A percentile compares a stretch with the other conserved stretches of the same genome.
Evolutionary conservation across 2,888 invertebrate genomes (phyloP).

Genomic region (Cheilosia vulpina): DNA sequence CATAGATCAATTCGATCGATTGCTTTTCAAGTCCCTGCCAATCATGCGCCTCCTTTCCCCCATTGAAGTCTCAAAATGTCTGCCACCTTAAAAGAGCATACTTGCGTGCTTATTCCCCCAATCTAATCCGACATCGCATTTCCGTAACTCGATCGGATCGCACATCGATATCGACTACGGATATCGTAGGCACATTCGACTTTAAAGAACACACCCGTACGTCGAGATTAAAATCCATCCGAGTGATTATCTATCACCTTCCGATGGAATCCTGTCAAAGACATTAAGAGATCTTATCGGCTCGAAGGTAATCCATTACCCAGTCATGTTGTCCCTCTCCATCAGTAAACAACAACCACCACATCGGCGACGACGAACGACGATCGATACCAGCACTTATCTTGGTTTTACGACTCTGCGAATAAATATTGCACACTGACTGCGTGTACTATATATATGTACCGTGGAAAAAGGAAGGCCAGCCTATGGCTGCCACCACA

Average conservation of each 20-base stretch:
- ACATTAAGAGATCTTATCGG: slow-evolving; percentile 69
- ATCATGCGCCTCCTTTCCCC: too few species aligned
- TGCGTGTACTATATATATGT: slow-evolving; percentile 22
- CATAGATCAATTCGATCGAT: too few species aligned
- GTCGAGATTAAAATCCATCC: slow-evolving; percentile 42
- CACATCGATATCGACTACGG: background rate
- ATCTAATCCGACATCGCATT: background rate
- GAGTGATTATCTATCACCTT: slow-evolving; percentile 67
- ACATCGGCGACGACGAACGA: background rate
- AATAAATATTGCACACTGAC: slow-evolving; percentile 60
- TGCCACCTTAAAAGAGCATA: too few species aligned
- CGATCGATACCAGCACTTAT: slow-evolving; percentile 69
- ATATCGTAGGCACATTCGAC: slow-evolving; percentile 20
- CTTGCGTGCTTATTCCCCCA: too few species aligned
- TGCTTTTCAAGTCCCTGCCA: too few species aligned
- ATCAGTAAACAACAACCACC: background rate
- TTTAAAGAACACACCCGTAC: background rate
- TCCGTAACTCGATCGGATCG: background rate
- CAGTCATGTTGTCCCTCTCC: slow-evolving; percentile 20
- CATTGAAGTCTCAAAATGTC: too few species aligned
- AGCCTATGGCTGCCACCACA: slow-evolving; percentile 64
- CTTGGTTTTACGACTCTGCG: slow-evolving; percentile 59
- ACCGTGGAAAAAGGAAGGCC: slow-evolving; percentile 7
- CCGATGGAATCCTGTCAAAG: slow-evolving; percentile 66
- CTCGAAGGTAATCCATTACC: slow-evolving; percentile 63